Conservation (phyloP, 2,113 vertebrate species). For the Syrmaticus mikado region DNA sequence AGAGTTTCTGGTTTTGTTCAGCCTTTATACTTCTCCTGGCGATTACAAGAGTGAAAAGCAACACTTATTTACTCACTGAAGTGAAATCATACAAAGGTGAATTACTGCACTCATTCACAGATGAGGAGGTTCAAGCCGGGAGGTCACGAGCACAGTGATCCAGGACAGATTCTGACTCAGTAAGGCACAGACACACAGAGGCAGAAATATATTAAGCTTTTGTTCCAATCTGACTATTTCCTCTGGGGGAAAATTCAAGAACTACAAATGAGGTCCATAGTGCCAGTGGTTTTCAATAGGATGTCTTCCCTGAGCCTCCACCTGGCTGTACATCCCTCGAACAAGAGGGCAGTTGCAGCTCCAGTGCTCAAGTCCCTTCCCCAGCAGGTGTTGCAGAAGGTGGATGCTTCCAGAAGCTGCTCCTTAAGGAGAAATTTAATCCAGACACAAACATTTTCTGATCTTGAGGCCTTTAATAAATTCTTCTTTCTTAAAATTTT, state of each 20-base stretch:
- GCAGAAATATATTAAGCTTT: slow-evolving; percentile 12
- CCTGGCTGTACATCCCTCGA: slow-evolving; percentile 28
- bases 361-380: slow-evolving; percentile 22
- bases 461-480: slow-evolving; percentile 10
- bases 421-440: slow-evolving; percentile 48
- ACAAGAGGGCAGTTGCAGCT: background rate
- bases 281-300: background rate
- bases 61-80: background rate
- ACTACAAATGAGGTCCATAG: slow-evolving; percentile 54
- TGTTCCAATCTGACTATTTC: slow-evolving; percentile 17
- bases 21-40: background rate
- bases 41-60: slow-evolving; percentile 14
- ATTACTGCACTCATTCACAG: background rate
- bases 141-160: slow-evolving; percentile 35
- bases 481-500: background rate
- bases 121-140: background rate
- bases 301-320: slow-evolving; percentile 17
- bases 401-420: slow-evolving; percentile 10
- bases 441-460: background rate
- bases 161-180: slow-evolving; percentile 51
- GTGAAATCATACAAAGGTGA: slow-evolving; percentile 4
- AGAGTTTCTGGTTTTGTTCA: slow-evolving; percentile 43
- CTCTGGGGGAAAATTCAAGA: slow-evolving; percentile 39
- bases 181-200: background rate
- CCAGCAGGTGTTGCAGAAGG: slow-evolving; percentile 39